These are phyloP conservation scores for Syncerus caffer DNA, from an alignment of 2,797 vertebrate species.

Conservation along the genomic window DNA sequence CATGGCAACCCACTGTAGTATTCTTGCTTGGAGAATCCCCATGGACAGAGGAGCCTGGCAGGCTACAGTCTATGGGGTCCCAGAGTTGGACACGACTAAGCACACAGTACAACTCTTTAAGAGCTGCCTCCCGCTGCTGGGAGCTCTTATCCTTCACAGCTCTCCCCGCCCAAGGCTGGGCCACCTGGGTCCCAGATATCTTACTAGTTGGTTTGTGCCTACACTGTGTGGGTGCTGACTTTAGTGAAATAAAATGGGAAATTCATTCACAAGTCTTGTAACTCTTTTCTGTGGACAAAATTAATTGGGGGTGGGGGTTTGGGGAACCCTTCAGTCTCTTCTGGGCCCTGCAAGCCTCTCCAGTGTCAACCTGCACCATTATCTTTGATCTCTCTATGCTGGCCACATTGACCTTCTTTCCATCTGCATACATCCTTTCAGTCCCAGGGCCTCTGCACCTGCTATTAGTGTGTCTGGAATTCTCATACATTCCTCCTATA, in stretches of 20 bases:
- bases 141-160: not conserved
- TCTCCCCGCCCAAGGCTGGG: not conserved
- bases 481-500: not conserved
- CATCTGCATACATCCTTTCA: not conserved
- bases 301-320: not conserved
- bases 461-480: not conserved
- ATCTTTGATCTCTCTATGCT: not conserved
- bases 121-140: not conserved
- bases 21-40: not conserved
- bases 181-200: not conserved
- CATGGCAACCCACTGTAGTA: not conserved
- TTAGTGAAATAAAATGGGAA: not conserved
- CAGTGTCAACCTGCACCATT: not conserved
- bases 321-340: not conserved
- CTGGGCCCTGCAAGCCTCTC: not conserved
- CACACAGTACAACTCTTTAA: not conserved
- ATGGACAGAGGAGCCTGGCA: not conserved
- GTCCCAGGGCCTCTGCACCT: not conserved
- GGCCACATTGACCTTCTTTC: not conserved
- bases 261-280: not conserved
- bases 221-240: not conserved
- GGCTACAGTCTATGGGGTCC: not conserved
- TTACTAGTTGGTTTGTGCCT: not conserved
- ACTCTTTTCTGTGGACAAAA: not conserved
- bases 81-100: not conserved